These are phyloP conservation scores for Dorcus parallelipipedus DNA, from an alignment of 2,888 invertebrate species.

Conservation along the genomic window DNA sequence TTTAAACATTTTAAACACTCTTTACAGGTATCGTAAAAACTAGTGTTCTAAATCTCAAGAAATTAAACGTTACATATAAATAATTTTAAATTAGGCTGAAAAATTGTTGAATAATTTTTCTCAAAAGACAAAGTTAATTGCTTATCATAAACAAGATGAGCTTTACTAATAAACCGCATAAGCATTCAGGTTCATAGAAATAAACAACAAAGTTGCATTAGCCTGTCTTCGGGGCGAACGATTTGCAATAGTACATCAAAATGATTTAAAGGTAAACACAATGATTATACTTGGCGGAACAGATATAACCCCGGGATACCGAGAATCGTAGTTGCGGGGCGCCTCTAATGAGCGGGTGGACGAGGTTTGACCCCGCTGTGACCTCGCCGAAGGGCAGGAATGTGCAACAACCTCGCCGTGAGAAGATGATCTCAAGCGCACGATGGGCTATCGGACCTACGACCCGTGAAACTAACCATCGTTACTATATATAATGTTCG, in stretches of 20 bases:
- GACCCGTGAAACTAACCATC: constrained; percentile 2
- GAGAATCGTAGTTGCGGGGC: constrained; percentile 5
- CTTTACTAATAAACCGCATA: neutral
- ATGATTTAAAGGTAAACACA: constrained; percentile 3
- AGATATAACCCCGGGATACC: constrained; percentile 1
- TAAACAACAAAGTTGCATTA: neutral
- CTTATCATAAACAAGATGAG: neutral
- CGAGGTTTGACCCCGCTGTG: constrained; percentile 14
- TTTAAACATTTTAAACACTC: too few species aligned
- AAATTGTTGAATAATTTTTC: neutral
- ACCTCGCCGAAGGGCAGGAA: constrained; percentile 17
- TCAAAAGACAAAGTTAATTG: neutral
- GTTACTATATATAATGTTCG: neutral
- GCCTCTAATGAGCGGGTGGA: constrained; percentile 16
- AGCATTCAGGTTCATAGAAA: neutral
- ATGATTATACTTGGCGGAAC: constrained; percentile 2
- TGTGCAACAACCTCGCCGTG: constrained; percentile 21
- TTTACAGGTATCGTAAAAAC: too few species aligned
- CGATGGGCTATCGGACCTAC: constrained; percentile 1
- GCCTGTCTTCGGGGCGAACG: neutral
- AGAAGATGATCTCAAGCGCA: constrained; percentile 15
- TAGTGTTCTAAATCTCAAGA: too few species aligned
- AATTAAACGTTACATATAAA: too few species aligned
- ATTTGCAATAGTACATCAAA: neutral
- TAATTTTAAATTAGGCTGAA: neutral